These are phyloP conservation scores for Philotrypesis tridentata DNA, from an alignment of 1,140 invertebrate species.

Conservation along the genomic window DNA sequence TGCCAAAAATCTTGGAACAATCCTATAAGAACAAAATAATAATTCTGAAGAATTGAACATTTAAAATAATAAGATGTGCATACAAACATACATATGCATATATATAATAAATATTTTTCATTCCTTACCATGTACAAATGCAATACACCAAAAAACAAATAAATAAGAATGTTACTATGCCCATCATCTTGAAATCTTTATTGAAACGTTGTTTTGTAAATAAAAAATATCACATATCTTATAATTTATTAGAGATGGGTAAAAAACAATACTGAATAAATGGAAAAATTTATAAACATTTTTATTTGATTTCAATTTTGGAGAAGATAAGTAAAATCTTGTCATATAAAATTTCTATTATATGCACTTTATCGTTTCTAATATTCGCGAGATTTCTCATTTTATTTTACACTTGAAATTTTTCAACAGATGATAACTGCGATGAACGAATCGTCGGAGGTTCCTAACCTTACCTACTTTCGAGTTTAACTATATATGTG, in stretches of 20 bases:
- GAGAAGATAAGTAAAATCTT: not conserved
- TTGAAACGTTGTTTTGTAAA: conserved; percentile 2
- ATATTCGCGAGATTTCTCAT: conserved; percentile 12
- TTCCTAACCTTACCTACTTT: conserved; percentile 32
- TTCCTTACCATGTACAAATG: conserved; percentile 66
- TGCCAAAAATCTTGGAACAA: conserved; percentile 79
- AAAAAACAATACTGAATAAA: not conserved
- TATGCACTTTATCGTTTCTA: conserved; percentile 1
- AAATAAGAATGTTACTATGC: conserved; percentile 65
- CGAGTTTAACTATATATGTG: no score
- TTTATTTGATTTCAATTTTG: conserved; percentile 17
- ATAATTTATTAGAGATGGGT: not conserved
- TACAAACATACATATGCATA: no score
- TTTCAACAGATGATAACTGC: conserved; percentile 1
- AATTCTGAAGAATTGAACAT: conserved; percentile 31
- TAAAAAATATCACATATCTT: conserved; percentile 25
- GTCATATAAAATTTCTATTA: not conserved
- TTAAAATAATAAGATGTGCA: not conserved
- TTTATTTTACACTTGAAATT: not conserved
- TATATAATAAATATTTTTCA: not conserved
- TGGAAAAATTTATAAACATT: not conserved
- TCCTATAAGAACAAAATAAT: conserved; percentile 68
- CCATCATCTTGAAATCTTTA: conserved; percentile 59
- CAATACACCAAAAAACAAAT: conserved; percentile 67
- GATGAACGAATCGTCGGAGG: not conserved